Conservation (phyloP, 2,888 invertebrate genomes). For the Eupsilia transversa region DNA sequence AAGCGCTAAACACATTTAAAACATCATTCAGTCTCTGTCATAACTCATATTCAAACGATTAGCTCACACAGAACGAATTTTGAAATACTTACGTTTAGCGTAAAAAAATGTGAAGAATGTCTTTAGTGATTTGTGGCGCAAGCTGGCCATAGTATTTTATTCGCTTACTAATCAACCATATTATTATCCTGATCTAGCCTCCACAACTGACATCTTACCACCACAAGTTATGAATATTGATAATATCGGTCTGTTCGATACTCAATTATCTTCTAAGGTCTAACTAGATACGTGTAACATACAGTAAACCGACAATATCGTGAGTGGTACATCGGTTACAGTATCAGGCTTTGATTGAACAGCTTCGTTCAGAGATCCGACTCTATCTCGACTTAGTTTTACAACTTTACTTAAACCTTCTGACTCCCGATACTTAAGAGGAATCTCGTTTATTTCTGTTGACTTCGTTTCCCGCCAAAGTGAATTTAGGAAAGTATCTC, state of each 20-base stretch:
- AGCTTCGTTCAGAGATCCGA: constrained; percentile 2
- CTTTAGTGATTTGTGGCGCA: too few relatives aligned
- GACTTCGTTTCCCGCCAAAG: constrained; percentile 53
- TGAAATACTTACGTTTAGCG: not conserved
- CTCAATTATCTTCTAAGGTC: constrained; percentile 50
- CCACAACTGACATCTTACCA: not conserved
- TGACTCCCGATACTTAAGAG: constrained; percentile 48
- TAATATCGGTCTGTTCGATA: constrained; percentile 26
- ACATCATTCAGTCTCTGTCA: not conserved
- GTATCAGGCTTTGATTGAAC: constrained; percentile 55
- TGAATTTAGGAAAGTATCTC: constrained; percentile 55
- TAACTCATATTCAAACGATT: not conserved
- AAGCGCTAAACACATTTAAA: not conserved
- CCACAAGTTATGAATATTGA: not conserved
- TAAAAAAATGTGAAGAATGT: too few relatives aligned
- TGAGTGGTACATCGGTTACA: constrained; percentile 30
- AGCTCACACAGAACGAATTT: not conserved
- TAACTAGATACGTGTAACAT: constrained; percentile 61
- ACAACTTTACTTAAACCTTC: constrained; percentile 50
- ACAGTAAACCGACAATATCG: constrained; percentile 34
- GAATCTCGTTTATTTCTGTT: constrained; percentile 55
- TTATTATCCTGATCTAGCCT: not conserved
- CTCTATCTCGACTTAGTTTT: constrained; percentile 49
- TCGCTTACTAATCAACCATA: not conserved
- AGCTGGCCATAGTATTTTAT: not conserved